Evolutionary conservation across 2,888 invertebrate genomes (phyloP).

Genomic region (Meandrusa payeni): DNA sequence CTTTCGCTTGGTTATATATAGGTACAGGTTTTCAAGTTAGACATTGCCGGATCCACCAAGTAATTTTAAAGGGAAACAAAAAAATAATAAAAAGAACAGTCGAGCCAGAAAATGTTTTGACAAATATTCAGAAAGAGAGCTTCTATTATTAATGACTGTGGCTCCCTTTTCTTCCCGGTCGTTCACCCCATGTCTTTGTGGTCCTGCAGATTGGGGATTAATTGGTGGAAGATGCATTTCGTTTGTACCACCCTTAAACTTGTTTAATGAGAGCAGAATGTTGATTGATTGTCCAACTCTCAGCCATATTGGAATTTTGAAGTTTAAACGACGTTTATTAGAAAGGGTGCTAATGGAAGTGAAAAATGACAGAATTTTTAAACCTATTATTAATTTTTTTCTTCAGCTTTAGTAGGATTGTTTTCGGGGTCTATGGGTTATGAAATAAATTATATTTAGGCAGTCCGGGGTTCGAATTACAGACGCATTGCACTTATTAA

Average conservation of each 20-base stretch:
- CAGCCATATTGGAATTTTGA: constrained; percentile 16
- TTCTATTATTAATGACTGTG: constrained; percentile 56
- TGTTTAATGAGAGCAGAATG: constrained; percentile 41
- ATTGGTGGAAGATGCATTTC: constrained; percentile 61
- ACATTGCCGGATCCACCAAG: background rate
- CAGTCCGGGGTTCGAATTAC: too few species aligned
- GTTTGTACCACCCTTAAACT: constrained; percentile 30
- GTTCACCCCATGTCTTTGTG: constrained; percentile 47
- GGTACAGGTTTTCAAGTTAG: too few species aligned
- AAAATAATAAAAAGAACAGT: constrained; percentile 36
- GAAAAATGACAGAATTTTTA: constrained; percentile 1
- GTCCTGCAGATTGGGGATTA: constrained; percentile 63
- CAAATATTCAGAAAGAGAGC: constrained; percentile 61
- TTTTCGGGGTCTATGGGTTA: too few species aligned
- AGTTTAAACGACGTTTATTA: constrained; percentile 11
- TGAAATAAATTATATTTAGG: too few species aligned
- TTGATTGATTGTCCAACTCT: constrained; percentile 21
- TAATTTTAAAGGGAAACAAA: too few species aligned
- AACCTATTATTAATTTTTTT: too few species aligned
- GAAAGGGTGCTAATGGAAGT: constrained; percentile 1
- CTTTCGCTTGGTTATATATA: too few species aligned
- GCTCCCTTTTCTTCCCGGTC: constrained; percentile 41
- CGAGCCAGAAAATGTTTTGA: constrained; percentile 62
- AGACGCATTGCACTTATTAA: too few species aligned
- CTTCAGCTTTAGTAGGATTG: too few species aligned